Percentiles rank a stretch among this genome's conserved stretches.
Conservation (phyloP, 2,888 invertebrate genomes). For the Gastrophysa polygoni region DNA sequence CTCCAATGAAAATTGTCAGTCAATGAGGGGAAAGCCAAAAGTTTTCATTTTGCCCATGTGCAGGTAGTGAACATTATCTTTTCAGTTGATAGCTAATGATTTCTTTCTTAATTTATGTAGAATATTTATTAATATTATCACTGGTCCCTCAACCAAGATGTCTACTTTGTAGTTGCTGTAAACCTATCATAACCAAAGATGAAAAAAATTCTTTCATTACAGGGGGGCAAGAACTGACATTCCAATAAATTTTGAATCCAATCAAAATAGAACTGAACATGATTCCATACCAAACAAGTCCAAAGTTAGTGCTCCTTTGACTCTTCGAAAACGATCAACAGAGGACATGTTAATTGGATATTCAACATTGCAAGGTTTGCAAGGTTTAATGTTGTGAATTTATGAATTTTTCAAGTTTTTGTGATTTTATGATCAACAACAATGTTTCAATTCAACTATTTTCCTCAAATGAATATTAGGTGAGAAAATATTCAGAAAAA, state of each 20-base stretch:
- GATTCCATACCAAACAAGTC: constrained; percentile 33
- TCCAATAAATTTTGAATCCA: constrained; percentile 7
- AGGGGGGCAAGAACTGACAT: constrained; percentile 53
- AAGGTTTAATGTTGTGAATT: not conserved
- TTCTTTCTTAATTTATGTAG: too few relatives aligned
- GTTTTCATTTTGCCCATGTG: constrained; percentile 75
- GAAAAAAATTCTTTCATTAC: constrained; percentile 16
- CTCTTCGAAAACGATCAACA: constrained; percentile 30
- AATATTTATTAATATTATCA: too few relatives aligned
- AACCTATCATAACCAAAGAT: not conserved
- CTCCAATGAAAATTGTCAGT: constrained; percentile 63
- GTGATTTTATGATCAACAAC: too few relatives aligned
- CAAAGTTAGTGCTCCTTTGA: constrained; percentile 40
- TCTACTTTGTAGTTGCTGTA: too few relatives aligned
- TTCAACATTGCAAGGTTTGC: constrained; percentile 64
- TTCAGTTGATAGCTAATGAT: too few relatives aligned
- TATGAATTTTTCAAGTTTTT: not conserved
- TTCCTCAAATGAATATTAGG: too few relatives aligned
- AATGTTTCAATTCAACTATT: too few relatives aligned
- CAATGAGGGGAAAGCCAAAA: constrained; percentile 68
- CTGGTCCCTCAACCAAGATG: too few relatives aligned
- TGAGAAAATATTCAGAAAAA: too few relatives aligned
- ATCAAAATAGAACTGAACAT: not conserved
- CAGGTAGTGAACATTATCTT: too few relatives aligned
- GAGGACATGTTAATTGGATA: constrained; percentile 69